Base-by-base conservation (phyloP, 2,113 vertebrate species). In the Ascaphus truei region DNA sequence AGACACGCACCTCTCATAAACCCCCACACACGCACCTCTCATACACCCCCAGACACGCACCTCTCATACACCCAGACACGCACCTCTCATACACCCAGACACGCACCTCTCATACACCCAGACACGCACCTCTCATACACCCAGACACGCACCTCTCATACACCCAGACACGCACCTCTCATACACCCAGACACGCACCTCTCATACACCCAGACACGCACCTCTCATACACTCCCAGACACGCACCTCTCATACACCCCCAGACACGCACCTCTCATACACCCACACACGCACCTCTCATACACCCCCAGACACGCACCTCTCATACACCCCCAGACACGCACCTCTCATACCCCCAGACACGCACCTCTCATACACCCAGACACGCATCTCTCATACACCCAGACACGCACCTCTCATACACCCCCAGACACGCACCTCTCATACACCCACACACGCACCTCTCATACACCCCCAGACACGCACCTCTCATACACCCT, bases 21-120 rank as follows among this genome's bases (percentile, higher is more conserved):
- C 41, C 16, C 41, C 23, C 34, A 15, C 5, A 37, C 3, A 39
- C 6, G 23, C 22, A 33, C 30, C n/a, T n/a, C n/a, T n/a, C n/a
- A n/a, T n/a, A n/a, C n/a, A n/a, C n/a, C n/a, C n/a, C n/a, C n/a
- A n/a, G n/a, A n/a, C n/a, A n/a, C n/a, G n/a, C n/a, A 50, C 20
- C 20, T 61, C 30, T 60, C 58, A 52, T 69, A 58, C 65, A 36
- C 30, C 34, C 52, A 68, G 18, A 34, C 33, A 27, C 10, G n/a
- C 37, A n/a, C n/a, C n/a, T n/a, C n/a, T n/a, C n/a, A n/a, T n/a
- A n/a, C n/a, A n/a, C n/a, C n/a, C 51, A 66, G 20, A 41, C 57
- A 61, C 31, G 51, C 48, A 43, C 7, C 18, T 31, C 36, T 39
- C 41, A 45, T 18, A 7, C 13, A 13, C 16, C n/a, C n/a, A n/a